Conservation (phyloP, 2,113 vertebrate species). For the Microtus pennsylvanicus region DNA sequence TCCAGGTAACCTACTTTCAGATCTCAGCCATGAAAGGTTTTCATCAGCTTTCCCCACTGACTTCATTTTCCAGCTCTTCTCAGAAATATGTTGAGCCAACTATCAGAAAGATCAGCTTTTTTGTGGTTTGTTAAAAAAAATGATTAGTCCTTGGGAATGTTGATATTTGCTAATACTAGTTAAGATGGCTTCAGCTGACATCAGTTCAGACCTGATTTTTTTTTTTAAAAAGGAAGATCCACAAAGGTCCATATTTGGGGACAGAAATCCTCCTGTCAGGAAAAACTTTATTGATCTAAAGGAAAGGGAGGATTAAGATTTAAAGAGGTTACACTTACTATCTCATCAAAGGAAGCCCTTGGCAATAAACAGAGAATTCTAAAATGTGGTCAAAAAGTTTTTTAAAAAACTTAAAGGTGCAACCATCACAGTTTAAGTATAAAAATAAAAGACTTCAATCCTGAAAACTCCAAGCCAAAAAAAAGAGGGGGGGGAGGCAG, state of each 20-base stretch:
- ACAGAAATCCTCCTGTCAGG: background rate
- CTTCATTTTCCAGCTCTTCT: constrained; percentile 32
- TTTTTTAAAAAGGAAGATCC: background rate
- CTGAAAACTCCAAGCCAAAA: constrained; percentile 17
- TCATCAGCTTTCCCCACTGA: constrained; percentile 18
- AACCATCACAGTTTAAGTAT: constrained; percentile 49
- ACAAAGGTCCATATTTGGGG: constrained; percentile 21
- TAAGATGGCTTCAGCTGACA: constrained; percentile 45
- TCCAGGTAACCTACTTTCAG: background rate
- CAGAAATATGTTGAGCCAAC: constrained; percentile 25
- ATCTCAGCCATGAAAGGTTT: background rate
- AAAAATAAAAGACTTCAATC: background rate
- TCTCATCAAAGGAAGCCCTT: constrained; percentile 15
- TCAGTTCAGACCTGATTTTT: constrained; percentile 51
- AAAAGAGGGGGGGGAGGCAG: rapidly evolving
- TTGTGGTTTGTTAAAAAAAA: constrained; percentile 30
- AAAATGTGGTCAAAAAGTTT: constrained; percentile 39
- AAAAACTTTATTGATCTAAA: constrained; percentile 49
- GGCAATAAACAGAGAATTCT: constrained; percentile 37
- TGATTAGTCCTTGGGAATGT: constrained; percentile 52
- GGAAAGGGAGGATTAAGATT: background rate
- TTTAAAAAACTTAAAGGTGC: constrained; percentile 37
- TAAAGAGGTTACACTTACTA: background rate
- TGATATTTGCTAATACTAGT: constrained; percentile 50
- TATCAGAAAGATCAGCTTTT: constrained; percentile 22